A percentile compares a stretch with the other conserved stretches of the same genome.
Conservation (phyloP, 2,797 vertebrate genomes). For the Sebastiscus tertius region DNA sequence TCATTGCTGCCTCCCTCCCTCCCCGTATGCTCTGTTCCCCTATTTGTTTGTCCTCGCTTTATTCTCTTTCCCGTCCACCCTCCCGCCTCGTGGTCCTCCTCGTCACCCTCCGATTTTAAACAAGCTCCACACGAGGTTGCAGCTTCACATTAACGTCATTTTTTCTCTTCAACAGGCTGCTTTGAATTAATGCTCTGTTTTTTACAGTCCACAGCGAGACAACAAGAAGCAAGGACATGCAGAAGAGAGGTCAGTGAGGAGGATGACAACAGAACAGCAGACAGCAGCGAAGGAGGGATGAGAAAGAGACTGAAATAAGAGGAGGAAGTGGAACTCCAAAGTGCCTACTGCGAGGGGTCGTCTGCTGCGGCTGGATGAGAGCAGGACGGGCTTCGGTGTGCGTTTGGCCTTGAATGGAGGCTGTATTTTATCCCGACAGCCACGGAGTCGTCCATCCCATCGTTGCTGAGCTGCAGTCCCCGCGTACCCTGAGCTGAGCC, state of each 20-base stretch:
- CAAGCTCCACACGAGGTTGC: conserved; percentile 31
- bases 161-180: conserved; percentile 48
- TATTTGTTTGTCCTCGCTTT: conserved; percentile 72
- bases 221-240: conserved; percentile 57
- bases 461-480: conserved; percentile 66
- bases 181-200: conserved; percentile 34
- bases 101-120: conserved; percentile 41
- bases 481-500: conserved; percentile 49
- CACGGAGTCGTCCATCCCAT: conserved; percentile 69
- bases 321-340: conserved; percentile 76
- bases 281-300: conserved; percentile 67
- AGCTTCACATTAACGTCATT: conserved; percentile 14
- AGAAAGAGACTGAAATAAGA: conserved; percentile 76
- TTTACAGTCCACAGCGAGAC: conserved; percentile 57
- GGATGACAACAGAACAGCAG: conserved; percentile 65
- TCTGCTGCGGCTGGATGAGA: conserved; percentile 55
- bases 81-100: conserved; percentile 61
- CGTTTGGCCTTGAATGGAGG: conserved; percentile 79
- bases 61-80: conserved; percentile 53
- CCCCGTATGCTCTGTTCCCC: conserved; percentile 59
- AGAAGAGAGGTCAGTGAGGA: conserved; percentile 64
- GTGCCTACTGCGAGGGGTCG: conserved; percentile 74
- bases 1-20: conserved; percentile 79
- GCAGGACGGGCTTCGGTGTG: conserved; percentile 57
- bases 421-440: conserved; percentile 78